Evolutionary conservation across 1,140 invertebrate genomes (phyloP), one percentile per base, ranked within the genome.

Genomic region (Drosophila kikkawai): DNA sequence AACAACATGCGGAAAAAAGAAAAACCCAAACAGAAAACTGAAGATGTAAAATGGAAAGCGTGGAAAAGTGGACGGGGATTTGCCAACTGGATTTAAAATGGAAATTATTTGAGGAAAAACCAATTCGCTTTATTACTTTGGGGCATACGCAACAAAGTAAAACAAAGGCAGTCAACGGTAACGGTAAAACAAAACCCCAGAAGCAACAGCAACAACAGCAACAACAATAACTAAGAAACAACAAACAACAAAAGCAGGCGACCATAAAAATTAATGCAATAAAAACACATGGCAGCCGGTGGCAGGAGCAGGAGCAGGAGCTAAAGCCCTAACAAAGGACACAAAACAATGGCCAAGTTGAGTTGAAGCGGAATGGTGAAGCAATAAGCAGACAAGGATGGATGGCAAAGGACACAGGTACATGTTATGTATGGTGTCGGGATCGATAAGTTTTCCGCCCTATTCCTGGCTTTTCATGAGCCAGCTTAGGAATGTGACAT

Each of bases 251-350:
- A 59, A 83, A 67, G 55, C 68, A 80, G 80, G 73, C 65, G 74
- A 88, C 80, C 85, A 88, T 88, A 88, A 88, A 88, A 88, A 88
- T 90, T 88, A 88, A 88, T 88, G 85, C 84, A 90, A 88, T 88
- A 88, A 88, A 88, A 88, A 84, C 84, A 90, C 84, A 88, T 88
- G 84, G 77, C 79, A 79, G 45, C 60, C 57, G 66, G 48, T 65
- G 45, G 39, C 57, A 63, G 61, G 57, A 63, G 60, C 50, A 61
- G 39, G 39, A 36, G 15, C 39, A 9, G 39, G 15, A n/a, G 39
- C 41, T 2, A 59, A 56, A 44, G 53, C 68, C 48, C 59, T 58
- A 32, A 82, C 61, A 48, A 48, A 79, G 74, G 45, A 74, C 70
- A 63, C 65, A 64, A 75, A 56, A 82, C 58, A 82, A 58, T 60